Percentiles rank a stretch among this genome's conserved stretches.
Conservation (phyloP, 1,140 invertebrate species). For the Lithobius niger region DNA sequence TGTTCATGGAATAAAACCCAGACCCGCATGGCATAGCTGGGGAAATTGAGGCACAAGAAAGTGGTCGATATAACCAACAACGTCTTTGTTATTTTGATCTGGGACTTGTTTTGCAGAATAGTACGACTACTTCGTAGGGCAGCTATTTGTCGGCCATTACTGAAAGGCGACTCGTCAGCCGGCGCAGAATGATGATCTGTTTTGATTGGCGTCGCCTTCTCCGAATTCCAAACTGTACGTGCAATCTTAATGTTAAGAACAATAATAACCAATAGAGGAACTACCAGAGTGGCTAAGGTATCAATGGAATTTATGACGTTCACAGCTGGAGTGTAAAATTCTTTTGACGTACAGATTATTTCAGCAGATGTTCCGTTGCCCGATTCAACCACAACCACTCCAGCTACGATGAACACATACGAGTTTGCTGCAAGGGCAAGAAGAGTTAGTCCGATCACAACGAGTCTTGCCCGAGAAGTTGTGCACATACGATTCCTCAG, state of each 20-base stretch:
- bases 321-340: constrained; percentile 34
- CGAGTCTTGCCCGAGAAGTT: constrained; percentile 50
- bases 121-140: no score
- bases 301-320: constrained; percentile 52
- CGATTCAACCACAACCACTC: constrained; percentile 24
- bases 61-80: constrained; percentile 62
- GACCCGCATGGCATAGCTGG: constrained; percentile 35
- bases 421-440: constrained; percentile 42
- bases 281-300: constrained; percentile 49
- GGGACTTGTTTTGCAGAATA: constrained; percentile 31
- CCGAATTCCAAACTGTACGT: constrained; percentile 44
- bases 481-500: constrained; percentile 62
- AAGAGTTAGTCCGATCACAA: constrained; percentile 40
- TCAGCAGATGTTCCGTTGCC: constrained; percentile 12
- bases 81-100: constrained; percentile 63
- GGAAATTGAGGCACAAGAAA: constrained; percentile 63
- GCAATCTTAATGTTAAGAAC: constrained; percentile 54
- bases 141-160: no score
- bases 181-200: constrained; percentile 23
- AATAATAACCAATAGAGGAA: constrained; percentile 54
- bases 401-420: constrained; percentile 44
- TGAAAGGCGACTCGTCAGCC: constrained; percentile 11
- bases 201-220: constrained; percentile 8
- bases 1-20: no score
- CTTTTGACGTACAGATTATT: constrained; percentile 33